phyloP scores from a whole-genome alignment of 2,888 invertebrate species.

The Rhorus exstirpatorius region DNA sequence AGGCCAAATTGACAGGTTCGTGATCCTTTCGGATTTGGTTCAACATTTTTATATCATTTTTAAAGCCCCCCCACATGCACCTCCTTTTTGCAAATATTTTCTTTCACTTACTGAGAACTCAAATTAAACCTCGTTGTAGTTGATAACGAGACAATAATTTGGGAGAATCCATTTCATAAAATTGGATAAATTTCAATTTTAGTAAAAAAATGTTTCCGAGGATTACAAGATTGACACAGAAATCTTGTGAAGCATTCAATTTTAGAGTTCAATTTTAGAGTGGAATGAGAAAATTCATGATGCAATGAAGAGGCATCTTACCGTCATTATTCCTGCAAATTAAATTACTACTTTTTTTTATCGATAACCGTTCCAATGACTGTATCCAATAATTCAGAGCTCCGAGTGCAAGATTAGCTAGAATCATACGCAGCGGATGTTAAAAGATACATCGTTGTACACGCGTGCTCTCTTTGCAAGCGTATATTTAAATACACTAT shows the following conservation, averaged over 20 bases:
- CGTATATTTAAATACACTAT: conserved; percentile 17
- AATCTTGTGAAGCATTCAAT: no score
- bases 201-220: not conserved
- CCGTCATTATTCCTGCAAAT: not conserved
- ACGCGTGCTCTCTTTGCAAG: not conserved
- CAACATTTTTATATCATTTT: no score
- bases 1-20: not conserved
- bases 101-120: no score
- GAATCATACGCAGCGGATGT: conserved; percentile 26
- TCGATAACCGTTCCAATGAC: conserved; percentile 14
- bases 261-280: no score
- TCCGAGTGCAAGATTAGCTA: conserved; percentile 16
- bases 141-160: no score
- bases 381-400: conserved; percentile 21
- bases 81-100: no score
- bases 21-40: not conserved
- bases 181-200: not conserved
- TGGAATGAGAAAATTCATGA: not conserved
- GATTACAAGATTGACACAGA: not conserved
- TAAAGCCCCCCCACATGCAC: no score
- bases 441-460: not conserved
- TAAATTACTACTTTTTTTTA: conserved; percentile 7
- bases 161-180: no score
- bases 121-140: no score
- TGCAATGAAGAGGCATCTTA: not conserved